These are phyloP conservation scores for Oopsacas minuta DNA, from an alignment of 37 sponge, comb jelly and placozoan species.

Conservation along the genomic window DNA sequence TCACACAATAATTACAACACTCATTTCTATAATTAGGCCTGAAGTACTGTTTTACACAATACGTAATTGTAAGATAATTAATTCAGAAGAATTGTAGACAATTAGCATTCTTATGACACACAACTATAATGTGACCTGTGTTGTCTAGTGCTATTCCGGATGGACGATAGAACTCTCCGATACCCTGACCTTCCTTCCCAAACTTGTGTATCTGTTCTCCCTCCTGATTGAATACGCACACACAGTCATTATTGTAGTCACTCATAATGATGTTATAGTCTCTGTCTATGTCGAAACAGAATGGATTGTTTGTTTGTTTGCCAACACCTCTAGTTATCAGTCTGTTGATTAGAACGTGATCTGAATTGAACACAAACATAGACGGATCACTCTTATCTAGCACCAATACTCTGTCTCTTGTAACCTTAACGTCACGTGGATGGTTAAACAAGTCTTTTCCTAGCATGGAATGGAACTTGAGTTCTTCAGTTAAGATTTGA, in stretches of 20 bases:
- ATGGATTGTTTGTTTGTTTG: not conserved
- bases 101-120: not conserved
- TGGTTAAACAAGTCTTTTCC: not conserved
- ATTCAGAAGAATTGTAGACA: not conserved
- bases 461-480: conserved; percentile 20
- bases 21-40: no score
- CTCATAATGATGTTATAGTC: conserved; percentile 13
- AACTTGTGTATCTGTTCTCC: conserved; percentile 7
- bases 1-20: no score
- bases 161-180: not conserved
- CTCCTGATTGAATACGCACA: conserved; percentile 15
- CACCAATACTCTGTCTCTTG: conserved; percentile 18
- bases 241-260: not conserved
- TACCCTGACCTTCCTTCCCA: not conserved
- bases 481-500: not conserved
- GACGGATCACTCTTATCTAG: conserved; percentile 1
- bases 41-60: no score
- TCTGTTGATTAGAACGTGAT: conserved; percentile 2
- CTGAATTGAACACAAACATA: conserved; percentile 13
- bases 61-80: no score
- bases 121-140: not conserved
- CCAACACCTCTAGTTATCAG: not conserved
- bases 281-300: conserved; percentile 17
- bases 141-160: conserved; percentile 2
- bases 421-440: conserved; percentile 2